Conservation (phyloP, 2,888 invertebrate species). For the Latheticus oryzae region DNA sequence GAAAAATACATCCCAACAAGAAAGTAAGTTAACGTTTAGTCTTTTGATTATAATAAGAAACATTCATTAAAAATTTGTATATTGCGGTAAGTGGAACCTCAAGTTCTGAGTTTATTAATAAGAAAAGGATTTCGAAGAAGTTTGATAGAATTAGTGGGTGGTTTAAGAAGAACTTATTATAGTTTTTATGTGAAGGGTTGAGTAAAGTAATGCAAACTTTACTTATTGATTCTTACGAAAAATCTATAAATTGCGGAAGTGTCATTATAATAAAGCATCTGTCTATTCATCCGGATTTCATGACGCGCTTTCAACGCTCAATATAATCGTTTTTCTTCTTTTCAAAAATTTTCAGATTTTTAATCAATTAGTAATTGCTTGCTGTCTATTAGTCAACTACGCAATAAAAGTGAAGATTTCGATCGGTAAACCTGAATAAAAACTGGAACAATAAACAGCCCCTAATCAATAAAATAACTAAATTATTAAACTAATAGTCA, state of each 20-base stretch:
- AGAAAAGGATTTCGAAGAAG: no score
- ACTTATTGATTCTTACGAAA: no score
- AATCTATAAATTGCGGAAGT: constrained; percentile 34
- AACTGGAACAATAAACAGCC: constrained; percentile 45
- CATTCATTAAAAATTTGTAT: no score
- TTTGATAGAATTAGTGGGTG: constrained; percentile 5
- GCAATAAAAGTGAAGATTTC: constrained; percentile 34
- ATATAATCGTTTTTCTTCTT: constrained; percentile 1
- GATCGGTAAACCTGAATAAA: constrained; percentile 34
- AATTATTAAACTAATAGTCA: constrained; percentile 62
- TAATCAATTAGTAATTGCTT: neutral
- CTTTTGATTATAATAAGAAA: neutral
- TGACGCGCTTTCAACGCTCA: constrained; percentile 21
- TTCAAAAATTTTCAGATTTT: constrained; percentile 4
- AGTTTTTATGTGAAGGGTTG: no score
- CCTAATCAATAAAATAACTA: constrained; percentile 58
- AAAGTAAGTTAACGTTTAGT: constrained; percentile 20
- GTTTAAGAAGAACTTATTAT: constrained; percentile 8
- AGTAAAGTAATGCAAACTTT: no score
- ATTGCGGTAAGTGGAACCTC: no score
- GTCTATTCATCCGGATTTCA: constrained; percentile 35
- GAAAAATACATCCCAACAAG: constrained; percentile 48
- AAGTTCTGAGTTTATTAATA: no score
- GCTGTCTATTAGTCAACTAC: constrained; percentile 9
- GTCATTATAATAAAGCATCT: constrained; percentile 35